Evolutionary conservation across 2,113 vertebrate genomes (phyloP).

Genomic region (Pardalotus punctatus): DNA sequence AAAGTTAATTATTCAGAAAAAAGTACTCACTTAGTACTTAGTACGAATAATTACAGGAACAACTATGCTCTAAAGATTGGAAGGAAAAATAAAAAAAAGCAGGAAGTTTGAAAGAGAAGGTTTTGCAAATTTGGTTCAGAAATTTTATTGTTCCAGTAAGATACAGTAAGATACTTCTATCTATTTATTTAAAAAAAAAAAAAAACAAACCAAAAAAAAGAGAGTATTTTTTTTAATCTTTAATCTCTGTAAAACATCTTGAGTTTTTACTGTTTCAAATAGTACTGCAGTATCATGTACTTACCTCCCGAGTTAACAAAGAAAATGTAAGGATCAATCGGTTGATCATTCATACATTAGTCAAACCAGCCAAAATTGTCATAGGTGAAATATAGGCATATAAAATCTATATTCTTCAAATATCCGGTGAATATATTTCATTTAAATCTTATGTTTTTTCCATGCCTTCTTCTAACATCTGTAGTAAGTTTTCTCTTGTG

Average conservation of each 20-base stretch:
- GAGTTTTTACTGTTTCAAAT: neutral
- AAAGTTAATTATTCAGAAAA: neutral
- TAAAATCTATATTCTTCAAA: neutral
- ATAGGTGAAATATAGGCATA: rapidly evolving
- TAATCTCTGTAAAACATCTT: neutral
- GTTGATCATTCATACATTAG: neutral
- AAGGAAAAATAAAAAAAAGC: neutral
- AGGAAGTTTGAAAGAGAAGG: neutral
- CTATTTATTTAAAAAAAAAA: too few relatives aligned
- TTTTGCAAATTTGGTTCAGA: neutral
- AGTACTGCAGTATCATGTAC: too few relatives aligned
- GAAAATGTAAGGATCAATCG: neutral
- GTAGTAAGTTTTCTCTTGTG: neutral
- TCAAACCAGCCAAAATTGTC: neutral
- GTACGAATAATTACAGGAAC: too few relatives aligned
- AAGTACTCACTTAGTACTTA: neutral
- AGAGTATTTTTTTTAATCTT: too few relatives aligned
- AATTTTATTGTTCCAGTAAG: neutral
- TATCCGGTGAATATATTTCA: neutral
- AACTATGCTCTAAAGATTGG: rapidly evolving
- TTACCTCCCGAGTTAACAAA: neutral
- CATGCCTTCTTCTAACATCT: neutral
- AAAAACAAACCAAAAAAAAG: too few relatives aligned
- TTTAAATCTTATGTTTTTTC: neutral
- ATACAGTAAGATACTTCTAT: neutral